Conservation (phyloP, 2,797 vertebrate genomes). For the Amblyopsis hoosieri region DNA sequence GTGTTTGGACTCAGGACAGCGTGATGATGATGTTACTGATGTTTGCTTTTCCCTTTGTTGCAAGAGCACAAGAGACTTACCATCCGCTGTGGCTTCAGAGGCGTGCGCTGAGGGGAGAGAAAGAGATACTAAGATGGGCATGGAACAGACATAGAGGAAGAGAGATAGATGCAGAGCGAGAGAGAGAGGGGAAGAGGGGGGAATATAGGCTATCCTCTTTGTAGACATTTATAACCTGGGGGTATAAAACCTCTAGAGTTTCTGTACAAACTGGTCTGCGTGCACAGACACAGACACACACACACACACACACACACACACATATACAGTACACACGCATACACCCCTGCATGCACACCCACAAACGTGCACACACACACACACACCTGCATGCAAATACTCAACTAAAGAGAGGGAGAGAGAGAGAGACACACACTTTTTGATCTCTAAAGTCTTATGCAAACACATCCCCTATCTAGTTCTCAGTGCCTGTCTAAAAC, state of each 20-base stretch:
- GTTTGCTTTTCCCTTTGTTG: conserved; percentile 9
- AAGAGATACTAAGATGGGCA: background rate
- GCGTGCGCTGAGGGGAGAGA: conserved; percentile 22
- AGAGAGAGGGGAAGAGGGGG: background rate
- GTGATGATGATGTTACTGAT: background rate
- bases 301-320: background rate
- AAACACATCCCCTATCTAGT: conserved; percentile 31
- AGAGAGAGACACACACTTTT: conserved; percentile 2
- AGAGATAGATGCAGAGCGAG: background rate
- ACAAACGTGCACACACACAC: background rate
- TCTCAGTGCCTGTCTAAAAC: conserved; percentile 36
- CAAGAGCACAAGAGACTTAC: conserved; percentile 39
- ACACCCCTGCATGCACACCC: conserved; percentile 24
- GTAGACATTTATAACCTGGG: conserved; percentile 23
- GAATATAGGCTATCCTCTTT: conserved; percentile 26
- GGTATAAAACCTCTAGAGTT: conserved; percentile 29
- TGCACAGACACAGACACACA: background rate
- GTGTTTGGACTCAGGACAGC: background rate
- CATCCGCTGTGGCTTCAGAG: conserved; percentile 16
- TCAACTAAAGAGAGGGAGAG: background rate
- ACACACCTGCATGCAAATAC: background rate
- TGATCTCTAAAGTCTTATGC: conserved; percentile 33
- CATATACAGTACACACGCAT: background rate
- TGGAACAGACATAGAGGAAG: background rate
- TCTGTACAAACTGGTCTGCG: conserved; percentile 34